Percentiles rank a stretch among this genome's conserved stretches.
phyloP scores from a whole-genome alignment of 1,140 invertebrate genomes.

The Bombus sibiricus region DNA sequence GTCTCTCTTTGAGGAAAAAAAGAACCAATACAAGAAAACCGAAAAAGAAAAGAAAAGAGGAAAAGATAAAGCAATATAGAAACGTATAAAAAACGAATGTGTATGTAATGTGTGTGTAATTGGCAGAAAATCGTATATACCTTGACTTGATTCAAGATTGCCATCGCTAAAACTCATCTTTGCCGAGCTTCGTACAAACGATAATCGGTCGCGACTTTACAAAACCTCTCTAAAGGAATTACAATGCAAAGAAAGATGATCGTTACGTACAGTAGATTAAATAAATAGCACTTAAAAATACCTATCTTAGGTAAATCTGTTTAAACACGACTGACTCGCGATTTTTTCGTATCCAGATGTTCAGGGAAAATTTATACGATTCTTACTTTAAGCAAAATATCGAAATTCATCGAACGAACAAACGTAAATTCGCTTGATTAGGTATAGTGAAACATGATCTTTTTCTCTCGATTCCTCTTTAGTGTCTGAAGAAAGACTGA shows the following conservation, averaged over 20 bases:
- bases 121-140: neutral
- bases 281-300: constrained; percentile 59
- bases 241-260: constrained; percentile 48
- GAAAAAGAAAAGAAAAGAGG: neutral
- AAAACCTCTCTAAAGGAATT: constrained; percentile 48
- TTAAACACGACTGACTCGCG: constrained; percentile 40
- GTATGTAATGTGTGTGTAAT: neutral
- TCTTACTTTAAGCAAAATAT: constrained; percentile 7
- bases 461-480: constrained; percentile 15
- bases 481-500: constrained; percentile 35
- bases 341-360: constrained; percentile 14
- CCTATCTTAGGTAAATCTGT: constrained; percentile 54
- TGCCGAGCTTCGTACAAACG: neutral
- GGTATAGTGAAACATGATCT: neutral
- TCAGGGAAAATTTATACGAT: constrained; percentile 35
- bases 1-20: neutral
- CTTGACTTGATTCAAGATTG: neutral
- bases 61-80: neutral
- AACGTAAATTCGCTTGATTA: neutral
- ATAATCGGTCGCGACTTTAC: constrained; percentile 3
- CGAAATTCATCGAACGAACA: neutral
- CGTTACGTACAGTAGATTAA: constrained; percentile 48
- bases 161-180: neutral
- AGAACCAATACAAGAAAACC: neutral
- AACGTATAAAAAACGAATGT: constrained; percentile 9